phyloP scores from a whole-genome alignment of 2,888 invertebrate genomes.

The Auanema sp. region DNA sequence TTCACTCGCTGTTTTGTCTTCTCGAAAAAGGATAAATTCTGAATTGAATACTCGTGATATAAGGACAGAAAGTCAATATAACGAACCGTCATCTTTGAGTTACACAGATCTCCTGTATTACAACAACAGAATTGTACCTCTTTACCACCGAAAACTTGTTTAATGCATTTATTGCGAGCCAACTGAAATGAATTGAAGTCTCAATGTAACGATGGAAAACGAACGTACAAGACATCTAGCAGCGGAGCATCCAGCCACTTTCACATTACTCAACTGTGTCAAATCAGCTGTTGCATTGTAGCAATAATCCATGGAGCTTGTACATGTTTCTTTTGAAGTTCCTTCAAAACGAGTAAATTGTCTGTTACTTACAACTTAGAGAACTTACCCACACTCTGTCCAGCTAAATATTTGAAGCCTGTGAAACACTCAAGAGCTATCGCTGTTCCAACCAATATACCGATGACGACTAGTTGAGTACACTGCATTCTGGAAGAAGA shows the following conservation, averaged over 20 bases:
- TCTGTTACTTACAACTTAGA: background rate
- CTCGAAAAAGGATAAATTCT: conserved; percentile 34
- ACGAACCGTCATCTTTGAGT: conserved; percentile 36
- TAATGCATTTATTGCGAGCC: conserved; percentile 35
- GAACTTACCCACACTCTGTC: conserved; percentile 31
- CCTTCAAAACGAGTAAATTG: conserved; percentile 15
- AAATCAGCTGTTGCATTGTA: conserved; percentile 42
- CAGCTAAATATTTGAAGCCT: conserved; percentile 35
- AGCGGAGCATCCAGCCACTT: conserved; percentile 37
- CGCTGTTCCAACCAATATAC: no score
- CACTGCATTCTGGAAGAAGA: no score
- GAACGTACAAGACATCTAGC: conserved; percentile 33
- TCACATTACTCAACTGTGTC: conserved; percentile 29
- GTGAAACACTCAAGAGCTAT: conserved; percentile 35
- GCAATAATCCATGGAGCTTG: conserved; percentile 31
- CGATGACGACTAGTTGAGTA: no score
- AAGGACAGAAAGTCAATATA: background rate
- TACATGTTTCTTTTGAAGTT: conserved; percentile 33
- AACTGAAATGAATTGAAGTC: no score
- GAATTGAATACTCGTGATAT: conserved; percentile 10
- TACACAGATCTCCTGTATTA: conserved; percentile 43
- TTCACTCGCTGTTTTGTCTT: conserved; percentile 32
- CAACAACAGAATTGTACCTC: conserved; percentile 38
- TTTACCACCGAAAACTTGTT: conserved; percentile 28
- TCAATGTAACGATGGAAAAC: background rate